These are phyloP conservation scores for Agonopterix arenella DNA, from an alignment of 2,888 invertebrate species.

Conservation along the genomic window DNA sequence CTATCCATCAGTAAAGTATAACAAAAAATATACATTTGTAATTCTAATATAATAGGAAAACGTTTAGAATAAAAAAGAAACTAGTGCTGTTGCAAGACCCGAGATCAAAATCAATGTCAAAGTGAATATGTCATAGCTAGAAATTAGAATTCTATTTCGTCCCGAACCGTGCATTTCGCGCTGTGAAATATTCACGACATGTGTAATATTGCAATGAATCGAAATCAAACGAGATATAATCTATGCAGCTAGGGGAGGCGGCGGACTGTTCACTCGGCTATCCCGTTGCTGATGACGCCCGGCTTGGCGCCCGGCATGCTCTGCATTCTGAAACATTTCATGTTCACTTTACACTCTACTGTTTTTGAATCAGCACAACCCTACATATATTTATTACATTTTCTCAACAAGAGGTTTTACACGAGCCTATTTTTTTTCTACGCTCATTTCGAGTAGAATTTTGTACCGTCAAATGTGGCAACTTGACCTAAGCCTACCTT, in stretches of 20 bases:
- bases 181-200: constrained; percentile 63
- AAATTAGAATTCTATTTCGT: constrained; percentile 29
- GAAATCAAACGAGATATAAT: constrained; percentile 17
- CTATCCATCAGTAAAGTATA: constrained; percentile 29
- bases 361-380: no score
- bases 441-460: no score
- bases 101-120: constrained; percentile 54
- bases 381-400: no score
- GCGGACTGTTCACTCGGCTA: constrained; percentile 38
- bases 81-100: constrained; percentile 52
- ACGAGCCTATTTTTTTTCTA: no score
- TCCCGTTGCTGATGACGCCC: constrained; percentile 45
- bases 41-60: constrained; percentile 40
- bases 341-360: no score
- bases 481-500: no score
- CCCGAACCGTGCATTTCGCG: constrained; percentile 57
- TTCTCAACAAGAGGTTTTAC: no score
- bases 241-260: neutral
- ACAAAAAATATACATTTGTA: constrained; percentile 51
- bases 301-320: constrained; percentile 26
- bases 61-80: constrained; percentile 34
- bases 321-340: constrained; percentile 29
- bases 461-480: no score
- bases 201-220: constrained; percentile 46
- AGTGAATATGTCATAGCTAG: constrained; percentile 66